These are phyloP conservation scores for Aurelia aurita complex sp. Pacific DNA, from an alignment of 30 jellyfish, hydroid and myxozoan genomes.

Conservation along the genomic window DNA sequence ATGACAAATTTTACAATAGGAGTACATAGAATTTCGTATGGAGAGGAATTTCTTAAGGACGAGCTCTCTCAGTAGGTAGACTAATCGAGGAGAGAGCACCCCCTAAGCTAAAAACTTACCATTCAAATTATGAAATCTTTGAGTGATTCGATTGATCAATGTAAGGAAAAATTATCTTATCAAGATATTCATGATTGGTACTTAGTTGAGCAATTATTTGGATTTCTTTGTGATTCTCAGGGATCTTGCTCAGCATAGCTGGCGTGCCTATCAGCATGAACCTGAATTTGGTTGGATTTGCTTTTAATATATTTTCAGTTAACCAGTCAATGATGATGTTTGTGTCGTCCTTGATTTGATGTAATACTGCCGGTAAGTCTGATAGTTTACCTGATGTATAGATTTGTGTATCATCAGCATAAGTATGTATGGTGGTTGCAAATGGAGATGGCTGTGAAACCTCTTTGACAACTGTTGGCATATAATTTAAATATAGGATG, in stretches of 20 bases:
- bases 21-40: too few relatives aligned
- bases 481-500: constrained; percentile 20
- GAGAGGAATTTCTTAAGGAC: too few relatives aligned
- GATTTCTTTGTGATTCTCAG: constrained; percentile 31
- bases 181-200: too few relatives aligned
- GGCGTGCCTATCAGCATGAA: constrained; percentile 28
- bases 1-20: too few relatives aligned
- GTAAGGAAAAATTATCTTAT: too few relatives aligned
- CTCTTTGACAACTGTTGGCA: background rate
- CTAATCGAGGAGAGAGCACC: too few relatives aligned
- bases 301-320: constrained; percentile 31
- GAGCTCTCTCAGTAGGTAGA: too few relatives aligned
- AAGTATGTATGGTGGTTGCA: background rate
- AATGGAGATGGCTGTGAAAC: constrained; percentile 32
- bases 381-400: constrained; percentile 46
- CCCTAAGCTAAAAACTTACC: too few relatives aligned
- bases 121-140: too few relatives aligned
- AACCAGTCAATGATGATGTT: constrained; percentile 56
- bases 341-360: constrained; percentile 44
- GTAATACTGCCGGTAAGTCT: constrained; percentile 37
- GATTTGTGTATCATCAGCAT: constrained; percentile 46
- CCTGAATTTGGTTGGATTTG: constrained; percentile 21
- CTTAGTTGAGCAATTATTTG: background rate
- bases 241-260: constrained; percentile 26
- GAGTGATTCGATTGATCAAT: too few relatives aligned